These are phyloP conservation scores for Pampus argenteus DNA, from an alignment of 2,797 vertebrate genomes.

Conservation along the genomic window DNA sequence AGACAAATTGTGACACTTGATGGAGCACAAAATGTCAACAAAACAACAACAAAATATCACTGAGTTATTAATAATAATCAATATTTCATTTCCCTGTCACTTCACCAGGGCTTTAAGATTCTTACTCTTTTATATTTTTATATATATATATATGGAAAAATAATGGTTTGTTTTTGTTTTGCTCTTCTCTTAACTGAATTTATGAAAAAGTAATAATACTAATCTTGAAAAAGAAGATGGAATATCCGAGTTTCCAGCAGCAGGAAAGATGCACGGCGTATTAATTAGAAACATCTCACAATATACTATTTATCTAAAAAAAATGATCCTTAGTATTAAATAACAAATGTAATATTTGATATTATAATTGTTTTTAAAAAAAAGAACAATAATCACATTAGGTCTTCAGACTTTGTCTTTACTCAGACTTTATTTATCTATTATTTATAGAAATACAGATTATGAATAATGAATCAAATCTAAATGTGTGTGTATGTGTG, in stretches of 20 bases:
- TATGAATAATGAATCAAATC: neutral
- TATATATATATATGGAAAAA: no score
- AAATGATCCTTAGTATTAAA: neutral
- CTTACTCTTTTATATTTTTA: no score
- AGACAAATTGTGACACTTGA: neutral
- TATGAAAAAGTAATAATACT: no score
- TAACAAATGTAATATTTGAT: neutral
- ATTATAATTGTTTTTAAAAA: neutral
- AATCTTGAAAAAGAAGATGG: neutral
- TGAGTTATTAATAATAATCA: neutral
- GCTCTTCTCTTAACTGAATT: neutral
- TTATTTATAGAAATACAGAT: neutral
- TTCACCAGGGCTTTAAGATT: no score
- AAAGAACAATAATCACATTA: neutral
- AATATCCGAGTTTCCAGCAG: neutral
- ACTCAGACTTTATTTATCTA: no score
- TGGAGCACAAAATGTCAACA: neutral
- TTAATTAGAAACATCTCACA: no score
- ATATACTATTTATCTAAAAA: neutral
- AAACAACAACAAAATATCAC: neutral
- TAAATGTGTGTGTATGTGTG: neutral
- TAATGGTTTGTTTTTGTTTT: neutral
- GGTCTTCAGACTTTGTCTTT: no score
- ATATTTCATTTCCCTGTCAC: neutral
- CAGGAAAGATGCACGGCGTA: neutral